Evolutionary conservation across 2,797 vertebrate species (phyloP).

Genomic region (Scolopax rusticola): DNA sequence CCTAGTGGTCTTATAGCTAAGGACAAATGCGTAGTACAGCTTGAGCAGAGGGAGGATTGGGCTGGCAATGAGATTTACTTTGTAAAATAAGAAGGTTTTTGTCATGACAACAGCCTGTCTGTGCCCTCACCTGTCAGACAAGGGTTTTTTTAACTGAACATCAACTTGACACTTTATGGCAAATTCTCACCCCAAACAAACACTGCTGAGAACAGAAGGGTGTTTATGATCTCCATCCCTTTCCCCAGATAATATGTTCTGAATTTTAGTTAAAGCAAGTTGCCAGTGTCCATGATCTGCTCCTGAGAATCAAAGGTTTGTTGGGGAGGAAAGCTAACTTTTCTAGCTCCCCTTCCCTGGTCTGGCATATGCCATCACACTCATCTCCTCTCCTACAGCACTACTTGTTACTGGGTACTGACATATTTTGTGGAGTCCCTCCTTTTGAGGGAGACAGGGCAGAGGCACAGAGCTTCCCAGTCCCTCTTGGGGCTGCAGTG

Average conservation of each 20-base stretch:
- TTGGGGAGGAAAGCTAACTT: not conserved
- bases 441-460: not conserved
- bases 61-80: not conserved
- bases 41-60: not conserved
- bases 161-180: not conserved
- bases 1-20: not conserved
- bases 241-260: not conserved
- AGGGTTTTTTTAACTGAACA: not conserved
- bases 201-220: not conserved
- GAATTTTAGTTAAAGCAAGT: not conserved
- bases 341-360: not conserved
- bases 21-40: not conserved
- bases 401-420: not conserved
- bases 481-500: rapidly evolving
- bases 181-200: not conserved
- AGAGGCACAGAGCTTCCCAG: not conserved
- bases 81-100: not conserved
- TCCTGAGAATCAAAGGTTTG: not conserved
- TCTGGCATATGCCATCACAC: rapidly evolving
- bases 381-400: not conserved
- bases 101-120: not conserved
- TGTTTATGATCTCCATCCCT: not conserved
- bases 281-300: not conserved
- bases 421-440: not conserved
- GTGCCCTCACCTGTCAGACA: not conserved